A percentile compares a stretch with the other conserved stretches of the same genome.
Evolutionary conservation across 2,113 vertebrate species (phyloP).

Genomic region (Cinclus mexicanus): DNA sequence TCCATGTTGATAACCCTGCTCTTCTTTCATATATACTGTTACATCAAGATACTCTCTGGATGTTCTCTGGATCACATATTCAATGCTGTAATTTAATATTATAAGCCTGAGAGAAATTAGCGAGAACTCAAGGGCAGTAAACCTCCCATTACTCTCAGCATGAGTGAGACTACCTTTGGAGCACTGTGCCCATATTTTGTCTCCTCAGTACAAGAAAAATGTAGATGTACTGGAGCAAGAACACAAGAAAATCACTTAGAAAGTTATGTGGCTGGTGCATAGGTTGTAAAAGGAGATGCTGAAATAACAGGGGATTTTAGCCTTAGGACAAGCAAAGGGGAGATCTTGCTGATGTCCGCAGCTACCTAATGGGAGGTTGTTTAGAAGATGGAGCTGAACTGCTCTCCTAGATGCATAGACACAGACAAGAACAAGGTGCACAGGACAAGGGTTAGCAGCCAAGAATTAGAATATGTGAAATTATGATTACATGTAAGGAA

Average conservation of each 20-base stretch:
- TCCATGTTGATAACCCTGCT: neutral
- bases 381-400: neutral
- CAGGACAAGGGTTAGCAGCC: neutral
- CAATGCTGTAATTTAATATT: neutral
- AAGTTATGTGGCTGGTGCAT: neutral
- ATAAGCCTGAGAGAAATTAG: neutral
- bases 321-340: neutral
- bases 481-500: neutral
- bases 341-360: neutral
- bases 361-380: neutral
- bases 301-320: accelerated
- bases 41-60: neutral
- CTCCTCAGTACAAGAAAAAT: neutral
- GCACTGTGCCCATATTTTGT: neutral
- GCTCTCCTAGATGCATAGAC: neutral
- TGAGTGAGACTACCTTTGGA: neutral
- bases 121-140: neutral
- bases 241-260: neutral
- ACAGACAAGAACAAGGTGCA: neutral
- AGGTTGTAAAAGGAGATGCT: neutral
- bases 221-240: neutral
- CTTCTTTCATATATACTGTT: neutral
- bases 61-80: neutral
- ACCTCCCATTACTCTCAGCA: neutral
- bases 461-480: neutral